Evolutionary conservation across 2,888 invertebrate genomes (phyloP), one percentile per base, ranked within the genome.

Genomic region (Torymus auratus): DNA sequence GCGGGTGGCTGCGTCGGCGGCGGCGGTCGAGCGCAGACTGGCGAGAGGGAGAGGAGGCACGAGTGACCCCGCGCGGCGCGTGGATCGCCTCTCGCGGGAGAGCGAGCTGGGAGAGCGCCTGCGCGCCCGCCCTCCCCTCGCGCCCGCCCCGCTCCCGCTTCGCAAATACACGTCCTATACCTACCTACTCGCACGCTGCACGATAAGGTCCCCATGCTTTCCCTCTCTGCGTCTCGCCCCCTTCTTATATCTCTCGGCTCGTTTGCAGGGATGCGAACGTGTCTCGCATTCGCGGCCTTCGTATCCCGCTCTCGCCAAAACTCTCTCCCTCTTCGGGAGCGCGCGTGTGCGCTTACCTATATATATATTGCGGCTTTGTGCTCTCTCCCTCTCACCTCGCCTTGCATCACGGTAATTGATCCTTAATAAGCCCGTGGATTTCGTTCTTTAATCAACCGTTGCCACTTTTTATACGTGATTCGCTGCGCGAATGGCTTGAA

Each of bases 1-100:
- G 64, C 50, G 13, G 64, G 64, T 28, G 58, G 53, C 28, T 68
- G 67, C 75, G 78, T 55, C 80, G 74, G 68, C 69, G 73, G 74
- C 74, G 78, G 70, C 75, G 79, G 86, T 87, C 86, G 86, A 86
- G 88, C 88, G 86, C 87, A 87, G 86, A 89, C 89, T 85, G 87
- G 86, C 89, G 60, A 61, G 70, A 58, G 41, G 52, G 75, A 71
- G 76, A 15, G 62, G 55, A 72, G 67, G 28, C 17, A 55, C 52
- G 56, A 68, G 71, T 84, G 83, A 84, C 83, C 83, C 84, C 84
- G 58, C 53, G 41, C 41, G 41, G 41, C 41, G 41, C 1, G 41
- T 41, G 7, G 41, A 41, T 41, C 41, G 7, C 7, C n/a, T n/a
- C n/a, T n/a, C 41, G 41, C 0, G 41, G 41, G 50, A 20, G 50